Conservation (phyloP, 2,113 vertebrate genomes). For the Damaliscus lunatus region DNA sequence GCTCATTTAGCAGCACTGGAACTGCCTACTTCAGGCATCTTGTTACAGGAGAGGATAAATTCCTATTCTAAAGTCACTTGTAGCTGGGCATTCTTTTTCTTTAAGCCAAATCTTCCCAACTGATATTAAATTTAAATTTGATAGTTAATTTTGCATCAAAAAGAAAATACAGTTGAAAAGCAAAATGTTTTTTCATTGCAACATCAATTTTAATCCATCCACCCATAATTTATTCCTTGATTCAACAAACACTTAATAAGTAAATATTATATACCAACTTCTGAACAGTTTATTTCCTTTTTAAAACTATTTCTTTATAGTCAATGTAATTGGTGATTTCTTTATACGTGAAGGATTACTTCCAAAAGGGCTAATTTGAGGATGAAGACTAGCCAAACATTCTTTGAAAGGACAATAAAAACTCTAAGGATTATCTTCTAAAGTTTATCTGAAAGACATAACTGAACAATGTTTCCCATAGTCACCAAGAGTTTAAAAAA, state of each 20-base stretch:
- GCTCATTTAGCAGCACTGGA: background rate
- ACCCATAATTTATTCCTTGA: background rate
- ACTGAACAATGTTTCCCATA: background rate
- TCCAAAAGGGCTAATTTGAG: background rate
- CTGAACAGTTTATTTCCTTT: background rate
- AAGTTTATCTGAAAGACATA: background rate
- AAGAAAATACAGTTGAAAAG: background rate
- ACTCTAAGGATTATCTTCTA: background rate
- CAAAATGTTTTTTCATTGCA: background rate
- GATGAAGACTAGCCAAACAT: background rate
- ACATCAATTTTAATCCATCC: background rate
- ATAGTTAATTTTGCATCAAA: background rate
- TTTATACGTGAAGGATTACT: background rate
- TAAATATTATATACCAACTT: background rate
- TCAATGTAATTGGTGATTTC: background rate
- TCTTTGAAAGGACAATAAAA: background rate
- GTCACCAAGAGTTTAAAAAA: background rate
- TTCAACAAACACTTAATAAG: background rate
- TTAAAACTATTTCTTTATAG: background rate
- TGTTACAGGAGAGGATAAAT: background rate
- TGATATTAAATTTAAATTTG: background rate
- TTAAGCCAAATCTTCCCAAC: background rate
- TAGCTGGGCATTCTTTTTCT: background rate
- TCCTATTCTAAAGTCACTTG: background rate
- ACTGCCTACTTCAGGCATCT: background rate